Base-by-base conservation (phyloP, 2,113 vertebrate genomes). In the Ahaetulla prasina region DNA sequence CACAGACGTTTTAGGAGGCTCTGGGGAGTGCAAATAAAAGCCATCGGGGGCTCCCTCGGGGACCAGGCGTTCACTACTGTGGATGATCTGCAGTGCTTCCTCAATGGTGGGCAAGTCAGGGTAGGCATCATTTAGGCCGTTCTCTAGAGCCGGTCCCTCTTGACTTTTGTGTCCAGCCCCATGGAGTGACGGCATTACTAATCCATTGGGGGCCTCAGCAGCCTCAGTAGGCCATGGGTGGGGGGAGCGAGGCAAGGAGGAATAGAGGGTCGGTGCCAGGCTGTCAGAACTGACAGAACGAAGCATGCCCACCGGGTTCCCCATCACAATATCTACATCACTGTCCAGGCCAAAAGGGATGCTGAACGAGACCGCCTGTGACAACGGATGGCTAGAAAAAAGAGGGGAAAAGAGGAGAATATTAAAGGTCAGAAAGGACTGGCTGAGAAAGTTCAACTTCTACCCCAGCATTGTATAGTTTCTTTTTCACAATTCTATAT, bases 321-420 rank as follows among this genome's bases (percentile, higher is more conserved):
- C 98, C 98, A 99, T 99, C 92, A 99, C 98, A 18, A 99, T 97
- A 89, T 99, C 98, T 92, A 99, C 98, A 30, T 99, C 98, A 92
- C 98, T 99, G 97, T 99, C 98, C 96, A 99, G 96, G 94, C 98
- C 98, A 95, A 99, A 99, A 91, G 98, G 98, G 94, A 99, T 99
- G 97, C 98, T 99, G 97, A 99, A 99, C 49, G 98, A 99, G 52
- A 99, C 98, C 0, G 98, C 98, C 91, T 98, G 98, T 39, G 98
- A 99, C 93, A 99, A 95, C 6, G 98, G 98, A 47, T 98, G 98
- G 95, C 98, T 99, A 96, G 92, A 93, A 94, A 93, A 94, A 63
- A 39, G 20, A 39, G 35, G 22, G 2, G n/a, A 52, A 20, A 35
- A 23, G 14, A 74, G 2, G 43, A 85, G 89, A 88, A 18, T 0